Evolutionary conservation across 2,888 invertebrate genomes (phyloP).

Genomic region (Operophtera brumata): DNA sequence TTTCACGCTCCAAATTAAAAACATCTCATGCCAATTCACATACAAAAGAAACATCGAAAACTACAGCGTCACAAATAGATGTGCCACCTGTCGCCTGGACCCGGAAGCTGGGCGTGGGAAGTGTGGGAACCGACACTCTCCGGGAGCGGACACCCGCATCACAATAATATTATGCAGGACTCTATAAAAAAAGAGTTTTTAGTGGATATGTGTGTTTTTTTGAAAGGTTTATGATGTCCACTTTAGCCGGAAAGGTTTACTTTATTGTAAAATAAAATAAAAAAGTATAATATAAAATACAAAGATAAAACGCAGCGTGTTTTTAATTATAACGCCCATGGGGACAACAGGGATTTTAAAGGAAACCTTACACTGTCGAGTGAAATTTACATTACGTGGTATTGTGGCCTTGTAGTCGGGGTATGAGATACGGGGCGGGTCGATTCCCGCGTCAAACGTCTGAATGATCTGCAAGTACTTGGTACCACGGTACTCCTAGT

Average conservation of each 20-base stretch:
- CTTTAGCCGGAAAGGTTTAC: not conserved
- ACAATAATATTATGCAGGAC: slow-evolving; percentile 8
- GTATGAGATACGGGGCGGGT: too few species aligned
- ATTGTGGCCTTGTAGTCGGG: too few species aligned
- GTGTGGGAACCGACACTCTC: slow-evolving; percentile 18
- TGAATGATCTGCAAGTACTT: too few species aligned
- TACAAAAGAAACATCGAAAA: slow-evolving; percentile 3
- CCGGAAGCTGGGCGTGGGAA: slow-evolving; percentile 35
- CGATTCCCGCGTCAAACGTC: too few species aligned
- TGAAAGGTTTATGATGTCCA: slow-evolving; percentile 1
- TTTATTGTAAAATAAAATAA: not conserved
- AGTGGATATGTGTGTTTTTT: not conserved
- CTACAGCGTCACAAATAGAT: slow-evolving; percentile 3
- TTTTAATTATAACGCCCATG: not conserved
- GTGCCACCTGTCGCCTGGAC: slow-evolving; percentile 30
- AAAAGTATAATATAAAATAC: not conserved
- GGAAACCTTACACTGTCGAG: too few species aligned
- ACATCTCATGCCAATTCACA: slow-evolving; percentile 16
- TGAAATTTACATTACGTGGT: too few species aligned
- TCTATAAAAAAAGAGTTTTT: not conserved
- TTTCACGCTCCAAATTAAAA: slow-evolving; percentile 17
- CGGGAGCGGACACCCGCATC: slow-evolving; percentile 19
- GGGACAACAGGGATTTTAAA: too few species aligned
- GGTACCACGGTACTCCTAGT: too few species aligned
- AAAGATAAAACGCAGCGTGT: not conserved